A percentile compares a stretch with the other conserved stretches of the same genome.
Evolutionary conservation across 23 tunicate species (phyloP).

Genomic region (Trididemnum miniatum): DNA sequence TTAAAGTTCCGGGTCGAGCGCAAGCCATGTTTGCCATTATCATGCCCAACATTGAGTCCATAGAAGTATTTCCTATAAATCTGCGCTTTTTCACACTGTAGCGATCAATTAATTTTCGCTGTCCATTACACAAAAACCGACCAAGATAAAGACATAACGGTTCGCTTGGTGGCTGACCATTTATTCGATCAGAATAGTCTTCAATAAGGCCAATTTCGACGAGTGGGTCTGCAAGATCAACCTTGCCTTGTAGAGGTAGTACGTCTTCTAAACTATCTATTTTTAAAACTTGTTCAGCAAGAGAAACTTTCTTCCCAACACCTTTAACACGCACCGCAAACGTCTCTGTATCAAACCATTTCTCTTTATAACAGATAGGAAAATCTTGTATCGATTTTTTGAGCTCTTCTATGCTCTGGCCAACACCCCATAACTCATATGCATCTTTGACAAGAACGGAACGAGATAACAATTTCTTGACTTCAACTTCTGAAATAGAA

Average conservation of each 20-base stretch:
- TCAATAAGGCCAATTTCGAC: conserved; percentile 67
- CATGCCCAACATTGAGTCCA: conserved; percentile 87
- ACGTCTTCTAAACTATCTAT: conserved; percentile 66
- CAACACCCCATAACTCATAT: conserved; percentile 85
- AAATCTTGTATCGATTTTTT: conserved; percentile 42
- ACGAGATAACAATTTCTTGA: conserved; percentile 57
- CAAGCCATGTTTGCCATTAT: conserved; percentile 89
- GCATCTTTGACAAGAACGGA: conserved; percentile 51
- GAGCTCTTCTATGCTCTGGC: conserved; percentile 26
- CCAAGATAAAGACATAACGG: conserved; percentile 65
- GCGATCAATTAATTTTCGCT: conserved; percentile 57
- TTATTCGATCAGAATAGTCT: conserved; percentile 49
- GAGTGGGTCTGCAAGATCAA: conserved; percentile 55
- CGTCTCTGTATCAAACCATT: conserved; percentile 25
- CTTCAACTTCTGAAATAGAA: conserved; percentile 35
- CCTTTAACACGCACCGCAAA: conserved; percentile 85
- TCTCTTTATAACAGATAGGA: conserved; percentile 26
- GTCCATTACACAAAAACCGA: conserved; percentile 78
- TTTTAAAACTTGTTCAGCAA: conserved; percentile 40
- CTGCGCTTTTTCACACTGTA: conserved; percentile 76
- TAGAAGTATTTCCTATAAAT: conserved; percentile 96
- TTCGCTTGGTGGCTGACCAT: conserved; percentile 32
- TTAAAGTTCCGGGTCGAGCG: conserved; percentile 36
- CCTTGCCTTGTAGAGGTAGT: conserved; percentile 78
- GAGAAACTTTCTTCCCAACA: conserved; percentile 61